Base-by-base conservation (phyloP, 1,140 invertebrate genomes). In the Contarinia nasturtii region DNA sequence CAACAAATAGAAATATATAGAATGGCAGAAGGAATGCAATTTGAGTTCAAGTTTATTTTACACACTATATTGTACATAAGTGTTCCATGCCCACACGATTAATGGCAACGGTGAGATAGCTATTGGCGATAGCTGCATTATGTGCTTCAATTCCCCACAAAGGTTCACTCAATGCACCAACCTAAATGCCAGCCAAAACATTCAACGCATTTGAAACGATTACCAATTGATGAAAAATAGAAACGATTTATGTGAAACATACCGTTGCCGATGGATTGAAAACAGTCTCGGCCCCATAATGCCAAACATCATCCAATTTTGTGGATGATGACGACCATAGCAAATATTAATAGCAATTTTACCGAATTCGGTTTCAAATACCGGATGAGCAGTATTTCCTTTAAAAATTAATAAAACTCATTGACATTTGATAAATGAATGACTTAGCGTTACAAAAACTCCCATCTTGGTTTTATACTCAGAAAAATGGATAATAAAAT, bases 181-280 rank as follows among this genome's bases (percentile, higher is more conserved):
- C 55, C 64, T 66, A 48, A 5, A n/a, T n/a, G 3, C 12, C n/a
- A n/a, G n/a, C n/a, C n/a, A n/a, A n/a, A n/a, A n/a, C n/a, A n/a
- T n/a, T n/a, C n/a, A n/a, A n/a, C n/a, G n/a, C n/a, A n/a, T n/a
- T n/a, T n/a, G n/a, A n/a, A n/a, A n/a, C n/a, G n/a, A n/a, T n/a
- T n/a, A n/a, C n/a, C n/a, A n/a, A n/a, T n/a, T n/a, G n/a, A n/a
- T n/a, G n/a, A n/a, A n/a, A n/a, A n/a, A n/a, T n/a, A 42, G 5
- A 33, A 7, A 44, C 18, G 3, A 45, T n/a, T n/a, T 45, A 5
- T 34, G 2, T n/a, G 27, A 15, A 37, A 36, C 41, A 52, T 44
- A 91, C 81, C 12, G 94, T 98, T n/a, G 95, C 95, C 5, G 90
- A 94, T 17, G 95, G 95, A 69, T 98, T 98, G 60, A 98, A 98